Conservation (phyloP, 2,113 vertebrate species). For the Barnardius zonarius region DNA sequence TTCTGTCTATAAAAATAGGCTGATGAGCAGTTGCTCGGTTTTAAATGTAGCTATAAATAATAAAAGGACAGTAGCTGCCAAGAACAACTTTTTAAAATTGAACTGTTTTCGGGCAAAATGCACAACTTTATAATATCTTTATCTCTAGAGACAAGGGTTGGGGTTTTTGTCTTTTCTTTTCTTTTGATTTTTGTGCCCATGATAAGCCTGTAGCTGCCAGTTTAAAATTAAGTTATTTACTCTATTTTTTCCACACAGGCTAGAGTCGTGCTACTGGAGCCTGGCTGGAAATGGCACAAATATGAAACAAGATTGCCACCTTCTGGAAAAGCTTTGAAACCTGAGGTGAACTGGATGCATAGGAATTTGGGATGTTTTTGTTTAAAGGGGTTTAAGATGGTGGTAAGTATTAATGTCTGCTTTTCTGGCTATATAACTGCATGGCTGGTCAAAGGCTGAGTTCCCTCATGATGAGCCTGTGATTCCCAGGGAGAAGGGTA, state of each 20-base stretch:
- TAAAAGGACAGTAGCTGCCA: background rate
- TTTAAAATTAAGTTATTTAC: background rate
- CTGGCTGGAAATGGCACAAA: background rate
- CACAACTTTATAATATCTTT: background rate
- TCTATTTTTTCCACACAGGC: rapidly evolving
- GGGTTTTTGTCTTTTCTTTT: rapidly evolving
- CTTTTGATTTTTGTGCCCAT: background rate
- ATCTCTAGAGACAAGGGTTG: background rate
- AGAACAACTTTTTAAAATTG: background rate
- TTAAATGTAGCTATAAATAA: background rate
- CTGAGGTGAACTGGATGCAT: rapidly evolving
- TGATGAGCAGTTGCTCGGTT: background rate
- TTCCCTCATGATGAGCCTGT: background rate
- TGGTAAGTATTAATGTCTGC: no score
- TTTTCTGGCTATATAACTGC: background rate
- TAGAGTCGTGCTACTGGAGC: background rate
- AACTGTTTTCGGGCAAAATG: background rate
- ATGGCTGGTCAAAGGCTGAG: background rate
- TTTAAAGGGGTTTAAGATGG: background rate
- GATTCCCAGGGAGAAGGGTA: background rate
- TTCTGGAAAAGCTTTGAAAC: background rate
- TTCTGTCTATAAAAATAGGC: background rate
- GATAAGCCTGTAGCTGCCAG: background rate
- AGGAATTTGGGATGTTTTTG: background rate
- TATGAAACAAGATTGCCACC: slow-evolving; percentile 34